Evolutionary conservation across 2,888 invertebrate genomes (phyloP).

Genomic region (Anthophora plumipes): DNA sequence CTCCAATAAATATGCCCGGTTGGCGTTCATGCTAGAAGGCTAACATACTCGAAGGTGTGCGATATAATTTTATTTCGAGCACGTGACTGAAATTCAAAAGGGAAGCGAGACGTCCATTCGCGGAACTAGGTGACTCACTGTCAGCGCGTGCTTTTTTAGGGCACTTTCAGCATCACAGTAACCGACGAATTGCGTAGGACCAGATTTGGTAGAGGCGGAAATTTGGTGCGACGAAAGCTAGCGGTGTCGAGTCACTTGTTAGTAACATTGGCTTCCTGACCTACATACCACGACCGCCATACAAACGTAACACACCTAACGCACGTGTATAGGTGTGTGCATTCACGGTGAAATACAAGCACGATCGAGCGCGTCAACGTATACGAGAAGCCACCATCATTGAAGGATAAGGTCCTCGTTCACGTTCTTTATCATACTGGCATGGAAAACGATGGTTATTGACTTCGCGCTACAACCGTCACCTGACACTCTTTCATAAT

Average conservation of each 20-base stretch:
- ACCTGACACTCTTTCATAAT: conserved; percentile 27
- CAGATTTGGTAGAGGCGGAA: conserved; percentile 70
- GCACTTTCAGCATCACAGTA: conserved; percentile 39
- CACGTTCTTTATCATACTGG: conserved; percentile 55
- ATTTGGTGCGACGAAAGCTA: conserved; percentile 73
- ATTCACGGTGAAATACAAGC: conserved; percentile 14
- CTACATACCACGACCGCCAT: conserved; percentile 80
- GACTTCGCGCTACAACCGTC: conserved; percentile 21
- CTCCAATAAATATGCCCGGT: neutral
- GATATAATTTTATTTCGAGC: conserved; percentile 19
- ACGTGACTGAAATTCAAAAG: conserved; percentile 34
- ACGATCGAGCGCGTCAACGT: conserved; percentile 11
- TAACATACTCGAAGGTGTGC: neutral
- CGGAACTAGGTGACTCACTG: conserved; percentile 43
- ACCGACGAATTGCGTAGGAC: conserved; percentile 41
- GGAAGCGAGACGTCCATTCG: neutral
- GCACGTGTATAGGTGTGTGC: conserved; percentile 38
- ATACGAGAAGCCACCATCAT: conserved; percentile 15
- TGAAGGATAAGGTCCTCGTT: conserved; percentile 55
- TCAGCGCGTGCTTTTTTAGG: conserved; percentile 39
- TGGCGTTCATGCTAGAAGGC: neutral
- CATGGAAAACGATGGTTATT: conserved; percentile 27
- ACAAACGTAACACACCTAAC: conserved; percentile 58
- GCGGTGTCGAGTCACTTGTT: conserved; percentile 75
- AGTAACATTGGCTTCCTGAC: conserved; percentile 81